Base-by-base conservation (phyloP, 1,140 invertebrate genomes). In the Aphelinus atriplicis region DNA sequence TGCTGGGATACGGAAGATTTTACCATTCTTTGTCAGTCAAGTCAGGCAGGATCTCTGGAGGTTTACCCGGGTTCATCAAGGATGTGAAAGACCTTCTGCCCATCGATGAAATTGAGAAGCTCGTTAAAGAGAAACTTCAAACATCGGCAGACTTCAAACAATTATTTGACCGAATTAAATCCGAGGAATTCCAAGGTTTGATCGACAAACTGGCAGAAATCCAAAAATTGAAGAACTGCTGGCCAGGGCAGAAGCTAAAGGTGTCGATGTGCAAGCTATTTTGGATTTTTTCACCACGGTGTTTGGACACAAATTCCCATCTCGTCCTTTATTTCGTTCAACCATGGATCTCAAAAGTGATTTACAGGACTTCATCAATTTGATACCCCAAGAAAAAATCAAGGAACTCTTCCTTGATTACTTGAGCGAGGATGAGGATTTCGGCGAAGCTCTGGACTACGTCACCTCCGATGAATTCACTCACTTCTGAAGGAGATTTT, bases 101-200 rank as follows among this genome's bases (percentile, higher is more conserved):
- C 1, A 6, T 77, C 0, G 67, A 82, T 0, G 53, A 83, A 53
- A 77, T 84, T 10, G 64, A 74, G n/a, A 73, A 69, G 6, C 61
- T 86, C 46, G 84, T 83, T 48, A 46, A 84, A 0, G 57, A 83
- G 9, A 86, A 84, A 77, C 47, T 86, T 0, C 46, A 77, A 42
- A 82, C 71, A 9, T 82, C 81, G 0, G 2, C 10, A n/a, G 71
- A 72, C 3, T 86, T 84, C 26, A 68, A 61, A 7, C 64, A 79
- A n/a, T 78, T 84, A 6, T 72, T 84, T 3, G 46, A 80, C 1
- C 77, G 77, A 3, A 1, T 86, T 0, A 53, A 77, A 68, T 80
- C 80, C 0, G n/a, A 69, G 0, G 78, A 81, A 61, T 81, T 81
- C 43, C 79, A 84, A 76, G 7, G 43, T 1, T 68, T 80, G 6